Base-by-base conservation (phyloP, 2,797 vertebrate species). In the Aeoliscus strigatus region DNA sequence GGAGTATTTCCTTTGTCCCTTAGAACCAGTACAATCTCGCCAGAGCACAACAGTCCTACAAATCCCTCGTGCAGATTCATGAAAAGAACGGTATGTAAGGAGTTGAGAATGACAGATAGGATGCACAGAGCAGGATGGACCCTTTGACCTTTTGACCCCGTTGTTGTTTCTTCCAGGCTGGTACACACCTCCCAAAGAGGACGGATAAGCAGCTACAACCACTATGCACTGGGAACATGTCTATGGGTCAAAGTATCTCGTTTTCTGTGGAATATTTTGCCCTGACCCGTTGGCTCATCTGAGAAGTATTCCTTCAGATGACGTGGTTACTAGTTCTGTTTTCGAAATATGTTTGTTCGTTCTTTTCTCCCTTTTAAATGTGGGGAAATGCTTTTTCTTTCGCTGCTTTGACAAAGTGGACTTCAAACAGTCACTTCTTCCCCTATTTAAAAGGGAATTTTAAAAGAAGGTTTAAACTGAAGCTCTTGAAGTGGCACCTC, bases 111-210 rank as follows among this genome's bases (percentile, higher is more conserved):
- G n/a, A n/a, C n/a, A n/a, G n/a, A n/a, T n/a, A n/a, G n/a, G n/a
- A n/a, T n/a, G n/a, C n/a, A n/a, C n/a, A n/a, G n/a, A n/a, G n/a
- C n/a, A n/a, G n/a, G n/a, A n/a, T n/a, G n/a, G n/a, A n/a, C n/a
- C n/a, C n/a, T n/a, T n/a, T n/a, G n/a, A n/a, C n/a, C n/a, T n/a
- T n/a, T n/a, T n/a, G n/a, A n/a, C n/a, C n/a, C n/a, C n/a, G n/a
- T 6, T 46, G 10, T 42, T 51, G 17, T 60, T 17, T 6, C 43
- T 43, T 35, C 48, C n/a, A 99, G 96, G 96, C 79, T 99, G 96
- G 96, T 99, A 97, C 86, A 99, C 96, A 73, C 96, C 96, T 82
- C 96, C 96, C 0, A 99, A 99, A 78, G 96, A 99, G 89, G 96
- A 99, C 27, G 96, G 96, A 70, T 99, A 78, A 55, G 56, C 44